Conservation (phyloP, 1,140 invertebrate species). For the Bilobella aurantiaca region DNA sequence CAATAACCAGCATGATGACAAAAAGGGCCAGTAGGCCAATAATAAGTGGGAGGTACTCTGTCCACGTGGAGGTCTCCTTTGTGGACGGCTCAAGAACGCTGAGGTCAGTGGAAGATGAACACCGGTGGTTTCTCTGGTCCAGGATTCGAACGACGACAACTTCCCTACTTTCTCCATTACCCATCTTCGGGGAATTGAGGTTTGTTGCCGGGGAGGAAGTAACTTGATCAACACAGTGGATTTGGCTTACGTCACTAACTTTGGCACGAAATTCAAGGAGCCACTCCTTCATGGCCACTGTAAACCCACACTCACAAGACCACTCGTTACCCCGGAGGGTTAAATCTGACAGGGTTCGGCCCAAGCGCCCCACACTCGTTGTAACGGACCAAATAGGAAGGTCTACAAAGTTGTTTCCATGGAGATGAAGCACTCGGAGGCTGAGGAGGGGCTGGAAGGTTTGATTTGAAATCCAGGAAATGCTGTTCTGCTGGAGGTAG, state of each 20-base stretch:
- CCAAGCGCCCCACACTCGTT: constrained; percentile 40
- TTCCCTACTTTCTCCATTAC: constrained; percentile 10
- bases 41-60: constrained; percentile 25
- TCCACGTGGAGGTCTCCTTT: constrained; percentile 9
- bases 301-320: constrained; percentile 77
- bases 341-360: constrained; percentile 56
- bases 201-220: neutral
- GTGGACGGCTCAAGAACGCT: constrained; percentile 25
- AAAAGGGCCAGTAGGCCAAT: constrained; percentile 13
- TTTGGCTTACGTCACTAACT: constrained; percentile 26
- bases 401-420: constrained; percentile 62
- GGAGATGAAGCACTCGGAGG: constrained; percentile 58
- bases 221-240: constrained; percentile 33
- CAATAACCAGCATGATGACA: constrained; percentile 22
- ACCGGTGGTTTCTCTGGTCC: constrained; percentile 27
- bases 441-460: constrained; percentile 63
- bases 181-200: too few species aligned
- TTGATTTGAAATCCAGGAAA: constrained; percentile 59
- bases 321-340: constrained; percentile 68
- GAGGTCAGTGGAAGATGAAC: constrained; percentile 26
- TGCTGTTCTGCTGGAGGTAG: constrained; percentile 55
- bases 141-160: constrained; percentile 26
- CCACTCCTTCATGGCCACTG: constrained; percentile 68
- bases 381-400: constrained; percentile 66
- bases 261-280: constrained; percentile 40